phyloP scores from a whole-genome alignment of 2,113 vertebrate species.

The Phaethon lepturus region DNA sequence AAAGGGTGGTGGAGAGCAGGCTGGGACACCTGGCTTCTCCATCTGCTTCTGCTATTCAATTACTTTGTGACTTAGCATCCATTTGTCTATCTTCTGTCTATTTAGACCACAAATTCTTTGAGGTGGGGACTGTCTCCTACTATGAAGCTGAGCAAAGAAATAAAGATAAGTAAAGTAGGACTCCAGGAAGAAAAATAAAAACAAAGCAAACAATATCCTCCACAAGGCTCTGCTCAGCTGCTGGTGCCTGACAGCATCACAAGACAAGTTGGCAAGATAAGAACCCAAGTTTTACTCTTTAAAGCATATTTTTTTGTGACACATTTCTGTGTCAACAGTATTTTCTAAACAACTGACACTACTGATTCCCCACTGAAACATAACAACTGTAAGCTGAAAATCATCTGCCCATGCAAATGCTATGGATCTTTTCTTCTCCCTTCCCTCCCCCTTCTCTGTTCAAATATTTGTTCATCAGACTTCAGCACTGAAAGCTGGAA shows the following conservation, averaged over 20 bases:
- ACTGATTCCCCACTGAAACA: not conserved
- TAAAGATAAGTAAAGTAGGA: not conserved
- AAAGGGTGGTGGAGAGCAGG: not conserved
- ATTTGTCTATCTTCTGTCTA: not conserved
- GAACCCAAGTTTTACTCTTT: not conserved
- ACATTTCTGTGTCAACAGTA: not conserved
- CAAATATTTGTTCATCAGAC: slow-evolving; percentile 27
- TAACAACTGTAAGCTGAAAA: not conserved
- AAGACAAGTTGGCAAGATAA: not conserved
- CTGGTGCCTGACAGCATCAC: not conserved
- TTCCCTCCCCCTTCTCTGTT: not conserved
- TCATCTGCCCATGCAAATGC: not conserved
- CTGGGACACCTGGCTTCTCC: not conserved
- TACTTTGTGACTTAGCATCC: not conserved
- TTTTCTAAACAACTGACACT: slow-evolving; percentile 13
- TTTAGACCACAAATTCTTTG: not conserved
- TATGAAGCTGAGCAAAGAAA: not conserved
- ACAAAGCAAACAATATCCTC: not conserved
- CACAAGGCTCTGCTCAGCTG: slow-evolving; percentile 1
- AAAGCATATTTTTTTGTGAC: not conserved
- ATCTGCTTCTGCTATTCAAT: not conserved
- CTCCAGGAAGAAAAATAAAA: not conserved
- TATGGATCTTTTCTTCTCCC: not conserved
- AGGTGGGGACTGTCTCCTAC: not conserved
- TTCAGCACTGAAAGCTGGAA: not conserved